Conservation (phyloP, 2,797 vertebrate genomes). For the Orestias chungarensis region DNA sequence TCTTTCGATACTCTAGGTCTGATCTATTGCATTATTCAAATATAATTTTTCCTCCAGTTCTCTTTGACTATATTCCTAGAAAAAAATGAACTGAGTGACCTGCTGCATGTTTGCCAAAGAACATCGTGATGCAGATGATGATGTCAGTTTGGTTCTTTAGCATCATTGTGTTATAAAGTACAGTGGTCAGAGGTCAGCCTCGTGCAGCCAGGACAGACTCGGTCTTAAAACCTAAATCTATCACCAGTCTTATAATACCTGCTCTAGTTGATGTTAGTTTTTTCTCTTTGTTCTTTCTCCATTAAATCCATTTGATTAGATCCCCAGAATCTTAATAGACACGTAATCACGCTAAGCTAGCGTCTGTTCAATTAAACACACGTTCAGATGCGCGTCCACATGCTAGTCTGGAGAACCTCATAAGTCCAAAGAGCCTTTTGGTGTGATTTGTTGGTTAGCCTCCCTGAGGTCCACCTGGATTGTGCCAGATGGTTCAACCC, state of each 20-base stretch:
- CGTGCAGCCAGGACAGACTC: not conserved
- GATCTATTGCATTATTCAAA: too few species aligned
- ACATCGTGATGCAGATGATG: too few species aligned
- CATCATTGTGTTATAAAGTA: too few species aligned
- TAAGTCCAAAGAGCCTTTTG: not conserved
- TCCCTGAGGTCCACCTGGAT: too few species aligned
- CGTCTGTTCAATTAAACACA: not conserved
- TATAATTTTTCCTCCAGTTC: too few species aligned
- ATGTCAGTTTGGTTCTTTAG: too few species aligned
- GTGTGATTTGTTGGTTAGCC: not conserved
- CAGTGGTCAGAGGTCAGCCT: too few species aligned
- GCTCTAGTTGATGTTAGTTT: not conserved
- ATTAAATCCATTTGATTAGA: not conserved
- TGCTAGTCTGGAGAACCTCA: not conserved
- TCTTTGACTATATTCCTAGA: too few species aligned
- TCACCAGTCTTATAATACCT: not conserved
- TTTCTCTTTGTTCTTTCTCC: not conserved
- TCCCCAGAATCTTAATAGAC: not conserved
- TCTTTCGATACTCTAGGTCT: too few species aligned
- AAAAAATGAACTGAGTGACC: too few species aligned
- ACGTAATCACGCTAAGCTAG: not conserved
- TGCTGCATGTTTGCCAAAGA: too few species aligned
- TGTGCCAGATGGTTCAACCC: not conserved
- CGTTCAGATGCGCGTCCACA: too few species aligned
- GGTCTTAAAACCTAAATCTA: not conserved